A percentile compares a stretch with the other conserved stretches of the same genome.
Evolutionary conservation across 2,113 vertebrate species (phyloP).

Genomic region (Pteropus alecto): DNA sequence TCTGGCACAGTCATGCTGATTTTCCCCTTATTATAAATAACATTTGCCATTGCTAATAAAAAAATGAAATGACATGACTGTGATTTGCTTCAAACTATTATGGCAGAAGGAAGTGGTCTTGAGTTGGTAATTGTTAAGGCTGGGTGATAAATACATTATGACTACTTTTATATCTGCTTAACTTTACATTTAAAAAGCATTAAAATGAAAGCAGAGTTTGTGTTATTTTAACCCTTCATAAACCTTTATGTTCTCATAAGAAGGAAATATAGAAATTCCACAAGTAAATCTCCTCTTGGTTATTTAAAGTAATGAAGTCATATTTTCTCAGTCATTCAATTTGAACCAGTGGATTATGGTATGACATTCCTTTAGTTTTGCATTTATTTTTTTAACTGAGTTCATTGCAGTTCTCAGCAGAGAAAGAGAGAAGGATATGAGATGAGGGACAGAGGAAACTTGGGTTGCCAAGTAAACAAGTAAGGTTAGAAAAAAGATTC

Average conservation of each 20-base stretch:
- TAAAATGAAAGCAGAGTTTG: conserved; percentile 50
- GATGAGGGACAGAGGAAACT: conserved; percentile 15
- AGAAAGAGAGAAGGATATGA: not conserved
- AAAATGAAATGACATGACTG: conserved; percentile 1
- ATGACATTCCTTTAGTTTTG: conserved; percentile 39
- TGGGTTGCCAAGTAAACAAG: conserved; percentile 50
- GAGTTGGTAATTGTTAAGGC: conserved; percentile 7
- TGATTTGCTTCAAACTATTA: conserved; percentile 15
- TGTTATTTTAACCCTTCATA: conserved; percentile 82
- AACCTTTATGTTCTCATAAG: conserved; percentile 64
- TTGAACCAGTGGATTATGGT: conserved; percentile 23
- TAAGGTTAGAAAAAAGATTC: conserved; percentile 33
- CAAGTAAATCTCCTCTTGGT: conserved; percentile 20
- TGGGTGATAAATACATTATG: not conserved
- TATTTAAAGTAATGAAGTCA: conserved; percentile 67
- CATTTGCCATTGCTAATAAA: conserved; percentile 73
- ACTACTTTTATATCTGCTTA: not conserved
- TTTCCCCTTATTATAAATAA: conserved; percentile 81
- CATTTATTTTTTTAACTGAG: conserved; percentile 66
- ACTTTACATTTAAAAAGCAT: not conserved
- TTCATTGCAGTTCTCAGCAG: conserved; percentile 52
- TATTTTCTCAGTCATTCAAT: conserved; percentile 46
- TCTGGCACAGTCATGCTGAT: conserved; percentile 73
- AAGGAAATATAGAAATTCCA: conserved; percentile 51
- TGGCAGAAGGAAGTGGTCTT: not conserved